phyloP scores from a whole-genome alignment of 1,140 invertebrate genomes.

The Eumeta japonica region DNA sequence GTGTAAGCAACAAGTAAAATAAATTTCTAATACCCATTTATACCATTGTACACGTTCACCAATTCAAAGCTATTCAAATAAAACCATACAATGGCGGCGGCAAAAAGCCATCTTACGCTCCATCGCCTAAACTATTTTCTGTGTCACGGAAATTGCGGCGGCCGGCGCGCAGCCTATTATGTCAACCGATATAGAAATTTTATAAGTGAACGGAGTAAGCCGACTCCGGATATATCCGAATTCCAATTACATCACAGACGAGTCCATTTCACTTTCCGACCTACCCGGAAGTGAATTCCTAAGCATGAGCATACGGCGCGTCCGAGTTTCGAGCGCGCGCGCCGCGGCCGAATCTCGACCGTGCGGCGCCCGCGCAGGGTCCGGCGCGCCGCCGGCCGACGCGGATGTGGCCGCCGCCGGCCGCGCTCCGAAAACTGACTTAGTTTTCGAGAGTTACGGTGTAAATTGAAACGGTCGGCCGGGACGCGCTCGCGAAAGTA shows the following conservation, averaged over 20 bases:
- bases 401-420: constrained; percentile 47
- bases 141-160: constrained; percentile 25
- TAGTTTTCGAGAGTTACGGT: constrained; percentile 37
- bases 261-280: constrained; percentile 57
- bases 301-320: constrained; percentile 50
- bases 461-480: constrained; percentile 26
- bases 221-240: constrained; percentile 55
- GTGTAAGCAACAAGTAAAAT: no score
- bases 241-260: constrained; percentile 57
- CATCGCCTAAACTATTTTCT: constrained; percentile 25
- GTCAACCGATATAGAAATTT: constrained; percentile 49
- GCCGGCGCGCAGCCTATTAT: constrained; percentile 32
- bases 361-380: constrained; percentile 12
- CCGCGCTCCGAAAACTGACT: constrained; percentile 37
- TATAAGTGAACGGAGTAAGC: constrained; percentile 52
- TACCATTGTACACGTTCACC: no score
- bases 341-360: constrained; percentile 22
- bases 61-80: no score
- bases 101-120: constrained; percentile 20
- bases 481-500: constrained; percentile 46
- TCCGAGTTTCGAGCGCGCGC: constrained; percentile 25
- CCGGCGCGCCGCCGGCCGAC: constrained; percentile 25
- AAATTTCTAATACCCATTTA: no score
- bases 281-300: constrained; percentile 58
- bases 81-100: no score